phyloP scores from a whole-genome alignment of 2,113 vertebrate genomes.

The Muntiacus reevesi region DNA sequence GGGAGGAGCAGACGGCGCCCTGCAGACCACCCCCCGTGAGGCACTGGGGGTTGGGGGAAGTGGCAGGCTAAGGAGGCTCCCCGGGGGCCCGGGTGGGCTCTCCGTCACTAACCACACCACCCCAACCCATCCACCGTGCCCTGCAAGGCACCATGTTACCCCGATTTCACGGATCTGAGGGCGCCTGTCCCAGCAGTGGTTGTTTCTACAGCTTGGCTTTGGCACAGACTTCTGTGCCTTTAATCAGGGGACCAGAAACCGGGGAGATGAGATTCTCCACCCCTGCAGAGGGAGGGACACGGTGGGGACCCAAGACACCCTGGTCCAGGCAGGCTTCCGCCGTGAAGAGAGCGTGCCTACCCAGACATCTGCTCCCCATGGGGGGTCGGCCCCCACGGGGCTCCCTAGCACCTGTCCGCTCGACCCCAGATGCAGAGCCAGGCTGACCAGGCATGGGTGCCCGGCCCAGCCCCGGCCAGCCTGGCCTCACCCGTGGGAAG shows the following conservation, averaged over 20 bases:
- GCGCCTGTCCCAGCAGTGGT: accelerated
- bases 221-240: accelerated
- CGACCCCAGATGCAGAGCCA: not conserved
- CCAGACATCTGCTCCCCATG: not conserved
- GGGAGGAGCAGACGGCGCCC: accelerated
- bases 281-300: not conserved
- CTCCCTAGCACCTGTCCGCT: accelerated
- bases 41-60: accelerated
- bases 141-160: accelerated
- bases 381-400: accelerated
- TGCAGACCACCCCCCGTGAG: accelerated
- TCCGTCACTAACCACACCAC: accelerated
- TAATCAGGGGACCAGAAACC: not conserved
- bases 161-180: accelerated
- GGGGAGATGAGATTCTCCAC: accelerated
- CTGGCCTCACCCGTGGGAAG: constrained; percentile 5
- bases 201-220: accelerated
- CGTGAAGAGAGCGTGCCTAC: accelerated
- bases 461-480: not conserved
- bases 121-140: accelerated
- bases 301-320: not conserved
- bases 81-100: accelerated
- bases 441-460: accelerated
- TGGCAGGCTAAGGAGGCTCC: not conserved
- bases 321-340: accelerated